Percentiles rank a stretch among this genome's conserved stretches.
Evolutionary conservation across 2,888 invertebrate genomes (phyloP).

Genomic region (Apodemia duryi): DNA sequence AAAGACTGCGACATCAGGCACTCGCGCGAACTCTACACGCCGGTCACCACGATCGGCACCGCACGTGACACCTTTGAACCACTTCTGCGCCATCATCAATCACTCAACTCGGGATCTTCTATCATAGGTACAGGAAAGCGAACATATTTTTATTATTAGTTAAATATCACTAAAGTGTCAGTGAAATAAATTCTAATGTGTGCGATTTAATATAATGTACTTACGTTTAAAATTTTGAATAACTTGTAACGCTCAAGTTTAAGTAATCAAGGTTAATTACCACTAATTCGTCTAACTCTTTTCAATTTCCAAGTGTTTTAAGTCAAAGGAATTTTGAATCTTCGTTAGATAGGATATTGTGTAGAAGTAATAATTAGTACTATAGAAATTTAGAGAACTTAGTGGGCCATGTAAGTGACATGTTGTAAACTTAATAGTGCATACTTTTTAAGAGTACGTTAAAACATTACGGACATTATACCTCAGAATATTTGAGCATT

Average conservation of each 20-base stretch:
- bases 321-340: neutral
- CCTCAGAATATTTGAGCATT: neutral
- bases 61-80: slow-evolving; percentile 27
- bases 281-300: neutral
- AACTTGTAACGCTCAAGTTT: neutral
- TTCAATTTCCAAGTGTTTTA: neutral
- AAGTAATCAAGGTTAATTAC: neutral
- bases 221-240: neutral
- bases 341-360: neutral
- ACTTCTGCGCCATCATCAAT: slow-evolving; percentile 22
- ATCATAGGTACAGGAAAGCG: slow-evolving; percentile 30
- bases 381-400: no score
- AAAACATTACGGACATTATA: neutral
- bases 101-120: slow-evolving; percentile 25
- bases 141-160: neutral
- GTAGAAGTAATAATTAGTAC: neutral
- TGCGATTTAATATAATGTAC: neutral
- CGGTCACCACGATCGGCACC: slow-evolving; percentile 41
- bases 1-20: slow-evolving; percentile 54
- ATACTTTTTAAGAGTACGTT: no score
- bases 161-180: slow-evolving; percentile 1
- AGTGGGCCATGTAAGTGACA: no score
- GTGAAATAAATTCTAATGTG: neutral
- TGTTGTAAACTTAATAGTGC: no score
- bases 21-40: slow-evolving; percentile 44